Conservation (phyloP, 2,888 invertebrate species). For the Himalopsyche japonica region DNA sequence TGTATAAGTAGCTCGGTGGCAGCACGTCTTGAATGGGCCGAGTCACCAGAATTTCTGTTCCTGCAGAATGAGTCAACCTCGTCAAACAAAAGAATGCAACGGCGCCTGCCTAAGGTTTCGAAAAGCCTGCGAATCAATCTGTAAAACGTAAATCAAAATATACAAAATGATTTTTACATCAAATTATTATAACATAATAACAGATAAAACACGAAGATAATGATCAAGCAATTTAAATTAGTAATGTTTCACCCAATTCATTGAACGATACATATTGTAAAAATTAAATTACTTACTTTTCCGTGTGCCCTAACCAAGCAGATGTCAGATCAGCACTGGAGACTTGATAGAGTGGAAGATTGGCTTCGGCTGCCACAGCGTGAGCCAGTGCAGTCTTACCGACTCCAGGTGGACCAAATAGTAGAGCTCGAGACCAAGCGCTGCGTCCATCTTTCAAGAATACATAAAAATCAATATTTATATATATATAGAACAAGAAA, state of each 20-base stretch:
- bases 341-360: conserved; percentile 55
- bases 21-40: conserved; percentile 57
- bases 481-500: no score
- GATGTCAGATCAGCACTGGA: conserved; percentile 60
- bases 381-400: conserved; percentile 54
- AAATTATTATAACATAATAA: no score
- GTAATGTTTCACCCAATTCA: no score
- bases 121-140: conserved; percentile 51
- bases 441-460: conserved; percentile 45
- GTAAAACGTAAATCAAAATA: not conserved
- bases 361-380: conserved; percentile 54
- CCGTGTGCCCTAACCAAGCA: conserved; percentile 60
- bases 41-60: conserved; percentile 52
- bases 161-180: no score
- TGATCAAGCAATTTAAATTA: not conserved
- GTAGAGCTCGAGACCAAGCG: conserved; percentile 56
- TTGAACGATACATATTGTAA: not conserved
- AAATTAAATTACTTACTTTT: conserved; percentile 53
- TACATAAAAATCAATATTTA: no score
- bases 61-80: conserved; percentile 64
- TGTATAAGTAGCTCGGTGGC: conserved; percentile 63
- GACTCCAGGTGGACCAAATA: conserved; percentile 58
- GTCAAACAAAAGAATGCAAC: conserved; percentile 61
- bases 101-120: conserved; percentile 46
- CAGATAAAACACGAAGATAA: no score